phyloP scores from a whole-genome alignment of 2,797 vertebrate species.

The Melanotaenia maccullochi region DNA sequence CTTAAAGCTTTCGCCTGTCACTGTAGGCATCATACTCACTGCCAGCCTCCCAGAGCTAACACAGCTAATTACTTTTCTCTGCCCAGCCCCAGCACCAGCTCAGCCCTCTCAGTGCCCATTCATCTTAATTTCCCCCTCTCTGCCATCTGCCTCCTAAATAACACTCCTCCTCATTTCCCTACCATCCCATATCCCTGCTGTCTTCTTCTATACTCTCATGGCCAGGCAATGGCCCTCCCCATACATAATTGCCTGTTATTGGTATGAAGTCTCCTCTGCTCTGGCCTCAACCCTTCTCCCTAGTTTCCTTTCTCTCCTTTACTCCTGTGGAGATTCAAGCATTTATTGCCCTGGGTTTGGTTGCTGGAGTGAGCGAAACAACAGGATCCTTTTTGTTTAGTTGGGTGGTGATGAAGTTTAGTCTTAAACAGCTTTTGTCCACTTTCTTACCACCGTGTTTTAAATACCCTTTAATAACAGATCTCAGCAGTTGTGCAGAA shows the following conservation, averaged over 20 bases:
- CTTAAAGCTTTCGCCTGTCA: slow-evolving; percentile 79
- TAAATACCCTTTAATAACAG: slow-evolving; percentile 82
- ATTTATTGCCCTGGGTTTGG: slow-evolving; percentile 68
- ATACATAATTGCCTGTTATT: slow-evolving; percentile 83
- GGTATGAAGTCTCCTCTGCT: slow-evolving; percentile 67
- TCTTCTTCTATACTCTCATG: slow-evolving; percentile 74
- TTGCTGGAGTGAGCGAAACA: slow-evolving; percentile 47
- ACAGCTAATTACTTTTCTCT: slow-evolving; percentile 85
- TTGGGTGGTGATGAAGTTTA: slow-evolving; percentile 61
- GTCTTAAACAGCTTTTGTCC: slow-evolving; percentile 67
- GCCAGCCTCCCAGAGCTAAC: slow-evolving; percentile 84
- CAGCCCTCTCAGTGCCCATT: slow-evolving; percentile 81
- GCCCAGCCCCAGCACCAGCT: slow-evolving; percentile 77
- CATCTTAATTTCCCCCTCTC: slow-evolving; percentile 83
- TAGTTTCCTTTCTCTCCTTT: slow-evolving; percentile 40
- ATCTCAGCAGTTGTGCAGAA: slow-evolving; percentile 75
- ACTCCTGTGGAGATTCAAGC: slow-evolving; percentile 36
- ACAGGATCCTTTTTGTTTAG: slow-evolving; percentile 56
- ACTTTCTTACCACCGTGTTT: slow-evolving; percentile 58
- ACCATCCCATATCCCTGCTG: slow-evolving; percentile 74
- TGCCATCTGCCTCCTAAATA: slow-evolving; percentile 86
- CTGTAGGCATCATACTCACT: slow-evolving; percentile 78
- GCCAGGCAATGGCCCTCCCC: slow-evolving; percentile 75
- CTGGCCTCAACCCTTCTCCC: slow-evolving; percentile 32
- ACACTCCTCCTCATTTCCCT: slow-evolving; percentile 81